Evolutionary conservation across 2,797 vertebrate species (phyloP), one percentile per base, ranked within the genome.

Genomic region (Gallirallus australis): DNA sequence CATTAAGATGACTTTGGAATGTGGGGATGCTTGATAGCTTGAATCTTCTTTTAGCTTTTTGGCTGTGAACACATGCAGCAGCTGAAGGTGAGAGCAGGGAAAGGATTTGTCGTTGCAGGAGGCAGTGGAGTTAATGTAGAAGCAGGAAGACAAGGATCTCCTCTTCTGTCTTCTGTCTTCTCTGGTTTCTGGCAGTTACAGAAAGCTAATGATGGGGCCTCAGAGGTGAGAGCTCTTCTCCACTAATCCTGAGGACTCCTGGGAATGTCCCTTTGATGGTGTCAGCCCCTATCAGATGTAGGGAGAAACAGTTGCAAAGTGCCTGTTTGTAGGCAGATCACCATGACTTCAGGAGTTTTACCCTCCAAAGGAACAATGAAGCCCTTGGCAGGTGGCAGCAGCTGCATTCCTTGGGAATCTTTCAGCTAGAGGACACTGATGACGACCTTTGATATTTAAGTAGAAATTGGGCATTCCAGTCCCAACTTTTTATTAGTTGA

Each of bases 231-330:
- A 82, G 61, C 73, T 72, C 33, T 63, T 65, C 25, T 56, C 40
- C 33, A 16, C 12, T 90, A 66, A 84, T 57, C 64, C 81, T 83
- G 11, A 42, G 28, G 76, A 9, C 25, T 85, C 42, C 45, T 80
- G 68, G 71, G 61, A 95, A 56, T 28, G 35, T 35, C 70, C n/a
- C 37, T 76, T 37, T 66, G 65, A 11, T n/a, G 57, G n/a, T 60
- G n/a, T 72, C 37, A 45, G 85, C 75, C 63, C 33, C 37, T 85
- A 31, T 94, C 57, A 60, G 88, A 80, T 90, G 57, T 28, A 28
- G 61, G 57, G 80, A 91, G 86, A 75, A 95, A 73, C n/a, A 54
- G 83, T 66, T 94, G 83, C 52, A 17, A 92, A 92, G 47, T 63
- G 66, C 71, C 64, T 75, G 8, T 71, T 73, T 37, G 65, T 73